Conservation (phyloP, 2,113 vertebrate genomes). For the Oophaga pumilio region DNA sequence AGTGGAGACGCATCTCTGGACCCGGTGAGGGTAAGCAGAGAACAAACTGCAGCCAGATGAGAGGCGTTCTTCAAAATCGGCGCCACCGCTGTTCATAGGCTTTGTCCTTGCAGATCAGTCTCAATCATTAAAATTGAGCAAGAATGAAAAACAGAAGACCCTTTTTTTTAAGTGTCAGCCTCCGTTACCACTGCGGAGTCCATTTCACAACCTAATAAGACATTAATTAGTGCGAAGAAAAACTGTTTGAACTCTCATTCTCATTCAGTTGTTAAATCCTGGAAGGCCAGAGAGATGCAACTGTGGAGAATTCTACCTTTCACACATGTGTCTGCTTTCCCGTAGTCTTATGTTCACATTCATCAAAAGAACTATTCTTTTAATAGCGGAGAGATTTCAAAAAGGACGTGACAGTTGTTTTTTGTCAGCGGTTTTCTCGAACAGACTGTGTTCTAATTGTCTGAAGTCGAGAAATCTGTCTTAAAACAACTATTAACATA, state of each 20-base stretch:
- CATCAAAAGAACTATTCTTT: constrained; percentile 45
- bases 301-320: neutral
- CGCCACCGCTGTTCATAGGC: neutral
- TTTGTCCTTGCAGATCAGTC: neutral
- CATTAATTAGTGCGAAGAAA: neutral
- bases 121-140: neutral
- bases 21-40: no score
- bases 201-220: neutral
- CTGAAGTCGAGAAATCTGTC: constrained; percentile 56
- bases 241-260: neutral
- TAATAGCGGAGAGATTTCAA: constrained; percentile 41
- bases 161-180: neutral
- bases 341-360: constrained; percentile 40
- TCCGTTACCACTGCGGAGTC: neutral
- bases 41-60: no score
- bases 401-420: constrained; percentile 56
- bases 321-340: neutral
- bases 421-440: constrained; percentile 48
- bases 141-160: neutral
- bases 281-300: constrained; percentile 8
- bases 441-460: constrained; percentile 58
- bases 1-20: no score
- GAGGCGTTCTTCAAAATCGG: neutral
- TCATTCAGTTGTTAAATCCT: neutral
- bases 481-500: constrained; percentile 57